phyloP scores from a whole-genome alignment of 2,797 vertebrate species.

The Scolopax rusticola region DNA sequence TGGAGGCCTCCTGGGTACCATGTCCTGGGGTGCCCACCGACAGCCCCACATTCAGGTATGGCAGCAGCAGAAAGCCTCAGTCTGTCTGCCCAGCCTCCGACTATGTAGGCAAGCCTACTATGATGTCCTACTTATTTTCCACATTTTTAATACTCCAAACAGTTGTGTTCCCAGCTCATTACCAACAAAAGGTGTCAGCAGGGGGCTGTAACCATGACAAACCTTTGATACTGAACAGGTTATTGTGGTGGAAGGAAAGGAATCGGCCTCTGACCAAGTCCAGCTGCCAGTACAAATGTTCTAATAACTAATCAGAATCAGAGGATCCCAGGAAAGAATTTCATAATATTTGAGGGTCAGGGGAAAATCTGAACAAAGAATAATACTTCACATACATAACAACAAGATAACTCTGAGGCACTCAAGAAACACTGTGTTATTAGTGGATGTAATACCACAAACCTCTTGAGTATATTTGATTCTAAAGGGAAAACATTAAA shows the following conservation, averaged over 20 bases:
- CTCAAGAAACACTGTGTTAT: background rate
- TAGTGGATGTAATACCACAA: background rate
- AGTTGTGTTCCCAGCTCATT: background rate
- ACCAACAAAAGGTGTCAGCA: background rate
- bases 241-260: background rate
- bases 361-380: background rate
- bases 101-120: background rate
- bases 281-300: background rate
- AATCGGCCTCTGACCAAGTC: background rate
- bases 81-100: background rate
- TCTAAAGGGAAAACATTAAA: background rate
- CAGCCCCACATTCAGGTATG: background rate
- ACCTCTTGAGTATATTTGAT: background rate
- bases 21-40: accelerated
- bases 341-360: background rate
- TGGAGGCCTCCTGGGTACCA: background rate
- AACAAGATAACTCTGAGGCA: background rate
- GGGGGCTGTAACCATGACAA: background rate
- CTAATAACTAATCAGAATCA: background rate
- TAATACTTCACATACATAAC: background rate
- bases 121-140: background rate
- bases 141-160: background rate
- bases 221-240: background rate
- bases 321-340: background rate
- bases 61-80: accelerated